phyloP scores from a whole-genome alignment of 2,888 invertebrate species.

The Xestoiulus laeticollis region DNA sequence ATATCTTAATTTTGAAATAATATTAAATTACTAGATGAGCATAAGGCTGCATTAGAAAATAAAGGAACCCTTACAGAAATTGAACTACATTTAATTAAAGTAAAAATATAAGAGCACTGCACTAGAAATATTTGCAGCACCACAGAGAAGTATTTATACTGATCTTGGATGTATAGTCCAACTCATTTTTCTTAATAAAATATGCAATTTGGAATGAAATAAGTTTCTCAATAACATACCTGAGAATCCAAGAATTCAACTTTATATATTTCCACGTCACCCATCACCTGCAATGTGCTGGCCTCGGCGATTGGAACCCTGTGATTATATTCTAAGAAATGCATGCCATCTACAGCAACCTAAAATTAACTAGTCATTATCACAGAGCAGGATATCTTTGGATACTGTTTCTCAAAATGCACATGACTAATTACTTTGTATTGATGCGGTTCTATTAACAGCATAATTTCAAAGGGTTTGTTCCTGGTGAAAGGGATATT shows the following conservation, averaged over 20 bases:
- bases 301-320: conserved; percentile 71
- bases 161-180: neutral
- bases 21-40: too few species aligned
- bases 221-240: conserved; percentile 12
- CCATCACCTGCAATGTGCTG: conserved; percentile 71
- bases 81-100: too few species aligned
- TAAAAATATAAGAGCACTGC: neutral
- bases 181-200: neutral
- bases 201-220: neutral
- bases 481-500: conserved; percentile 68
- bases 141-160: too few species aligned
- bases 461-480: conserved; percentile 69
- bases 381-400: neutral
- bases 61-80: too few species aligned
- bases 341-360: conserved; percentile 78
- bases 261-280: conserved; percentile 68
- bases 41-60: too few species aligned
- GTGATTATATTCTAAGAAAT: conserved; percentile 77
- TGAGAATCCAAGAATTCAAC: conserved; percentile 54
- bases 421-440: conserved; percentile 56
- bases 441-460: conserved; percentile 69
- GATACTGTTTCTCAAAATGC: neutral
- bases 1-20: too few species aligned
- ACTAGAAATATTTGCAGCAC: too few species aligned
- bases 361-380: conserved; percentile 58